Conservation (phyloP, 2,888 invertebrate genomes). For the Lepas anatifera region DNA sequence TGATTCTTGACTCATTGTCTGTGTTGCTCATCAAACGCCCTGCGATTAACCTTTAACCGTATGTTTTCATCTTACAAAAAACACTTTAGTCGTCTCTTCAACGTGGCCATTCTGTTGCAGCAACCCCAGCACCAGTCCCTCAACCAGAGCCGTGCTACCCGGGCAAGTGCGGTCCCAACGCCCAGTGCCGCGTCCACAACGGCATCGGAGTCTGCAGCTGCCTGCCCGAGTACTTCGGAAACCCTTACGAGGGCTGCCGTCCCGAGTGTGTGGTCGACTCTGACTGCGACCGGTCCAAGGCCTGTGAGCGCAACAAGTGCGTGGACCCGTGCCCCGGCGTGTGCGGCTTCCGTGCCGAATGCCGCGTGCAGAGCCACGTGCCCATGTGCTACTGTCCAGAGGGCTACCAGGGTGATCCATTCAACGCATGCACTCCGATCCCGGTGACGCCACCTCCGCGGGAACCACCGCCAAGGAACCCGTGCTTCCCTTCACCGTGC, state of each 20-base stretch:
- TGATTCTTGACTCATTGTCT: too few relatives aligned
- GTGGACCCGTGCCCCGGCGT: constrained; percentile 58
- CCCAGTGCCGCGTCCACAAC: constrained; percentile 59
- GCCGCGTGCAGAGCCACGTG: constrained; percentile 58
- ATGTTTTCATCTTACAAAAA: too few relatives aligned
- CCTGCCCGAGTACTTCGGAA: constrained; percentile 35
- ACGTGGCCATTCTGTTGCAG: too few relatives aligned
- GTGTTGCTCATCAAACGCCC: too few relatives aligned
- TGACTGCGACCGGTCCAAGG: constrained; percentile 54
- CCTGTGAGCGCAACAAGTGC: constrained; percentile 60
- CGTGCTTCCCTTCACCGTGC: constrained; percentile 36
- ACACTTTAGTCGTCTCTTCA: too few relatives aligned
- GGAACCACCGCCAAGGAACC: not conserved
- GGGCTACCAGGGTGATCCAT: constrained; percentile 67
- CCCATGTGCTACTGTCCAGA: constrained; percentile 58
- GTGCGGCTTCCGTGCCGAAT: constrained; percentile 60
- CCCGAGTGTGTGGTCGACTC: constrained; percentile 63
- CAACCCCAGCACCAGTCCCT: too few relatives aligned
- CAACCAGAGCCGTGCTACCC: constrained; percentile 28
- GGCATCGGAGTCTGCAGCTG: constrained; percentile 66
- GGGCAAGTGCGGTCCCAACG: constrained; percentile 53
- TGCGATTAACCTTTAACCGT: too few relatives aligned
- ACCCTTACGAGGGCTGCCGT: constrained; percentile 46
- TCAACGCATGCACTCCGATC: constrained; percentile 27
- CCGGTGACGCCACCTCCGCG: not conserved